Evolutionary conservation across 2,888 invertebrate species (phyloP), one percentile per base, ranked within the genome.

Genomic region (Pocota personata): DNA sequence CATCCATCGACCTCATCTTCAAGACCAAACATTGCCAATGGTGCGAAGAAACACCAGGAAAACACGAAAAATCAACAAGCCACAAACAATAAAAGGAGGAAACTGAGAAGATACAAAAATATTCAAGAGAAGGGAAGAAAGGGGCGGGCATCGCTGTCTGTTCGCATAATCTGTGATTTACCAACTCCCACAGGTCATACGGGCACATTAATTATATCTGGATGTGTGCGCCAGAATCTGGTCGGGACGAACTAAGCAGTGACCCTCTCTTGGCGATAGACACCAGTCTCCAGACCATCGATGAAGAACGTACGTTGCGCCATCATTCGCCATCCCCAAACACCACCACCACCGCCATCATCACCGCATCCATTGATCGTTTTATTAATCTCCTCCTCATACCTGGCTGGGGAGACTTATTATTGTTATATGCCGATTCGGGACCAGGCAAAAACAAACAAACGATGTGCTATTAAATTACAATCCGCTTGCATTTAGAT

Each of bases 161-260:
- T 88, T 82, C 80, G 87, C 87, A 88, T 88, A 88, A 88, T 88
- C 88, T 88, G 88, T 87, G 88, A 88, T 87, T 88, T 88, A 87
- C 87, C 87, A 88, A 88, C 88, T 88, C 88, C 88, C 88, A 88
- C 88, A 88, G 88, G 88, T 88, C 88, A 88, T 88, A 82, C 82
- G 87, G 84, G 82, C 88, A 88, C 88, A 88, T 88, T 88, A 88
- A 88, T 88, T 88, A 88, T 86, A 82, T 77, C 84, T 82, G 82
- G 77, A 87, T 82, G 83, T 87, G 73, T 80, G 80, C 87, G 75
- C 87, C 78, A 66, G 75, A 73, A 87, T 84, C 84, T 73, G 73
- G 58, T 80, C 82, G 62, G 55, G 72, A 64, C 75, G 73, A 79
- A 84, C 78, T 79, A 27, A 40, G 30, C 64, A 76, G 27, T 84